These are phyloP conservation scores for Pyrrhia umbra DNA, from an alignment of 2,888 invertebrate genomes.

Conservation along the genomic window DNA sequence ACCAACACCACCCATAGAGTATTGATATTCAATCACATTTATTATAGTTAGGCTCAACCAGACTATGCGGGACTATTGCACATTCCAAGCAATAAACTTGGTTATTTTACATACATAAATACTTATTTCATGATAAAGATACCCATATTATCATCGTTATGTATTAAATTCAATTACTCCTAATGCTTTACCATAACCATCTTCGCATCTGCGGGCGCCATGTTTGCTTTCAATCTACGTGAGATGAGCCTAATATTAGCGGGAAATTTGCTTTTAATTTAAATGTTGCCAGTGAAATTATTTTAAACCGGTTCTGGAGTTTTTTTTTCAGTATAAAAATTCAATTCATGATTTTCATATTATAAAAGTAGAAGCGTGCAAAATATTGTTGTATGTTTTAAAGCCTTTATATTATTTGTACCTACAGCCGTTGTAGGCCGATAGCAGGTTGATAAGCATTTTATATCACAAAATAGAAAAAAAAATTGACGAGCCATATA, in stretches of 20 bases:
- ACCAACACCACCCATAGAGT: no score
- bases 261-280: slow-evolving; percentile 71
- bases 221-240: slow-evolving; percentile 73
- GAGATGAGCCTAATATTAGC: slow-evolving; percentile 55
- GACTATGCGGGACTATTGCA: no score
- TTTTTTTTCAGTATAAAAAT: background rate
- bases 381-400: background rate
- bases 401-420: background rate
- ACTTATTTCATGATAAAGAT: no score
- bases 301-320: slow-evolving; percentile 11
- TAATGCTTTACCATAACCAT: slow-evolving; percentile 49
- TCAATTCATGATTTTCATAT: background rate
- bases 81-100: no score
- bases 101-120: background rate
- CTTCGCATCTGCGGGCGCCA: slow-evolving; percentile 45
- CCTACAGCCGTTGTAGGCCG: no score
- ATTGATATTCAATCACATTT: no score
- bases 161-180: slow-evolving; percentile 49
- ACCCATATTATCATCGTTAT: background rate
- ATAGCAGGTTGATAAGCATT: no score
- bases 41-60: no score
- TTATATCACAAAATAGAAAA: no score
- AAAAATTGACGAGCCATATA: no score
- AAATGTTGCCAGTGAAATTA: slow-evolving; percentile 63
- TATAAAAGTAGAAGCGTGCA: background rate